Conservation (phyloP, 2,888 invertebrate species). For the Nematopogon swammerdamellus region DNA sequence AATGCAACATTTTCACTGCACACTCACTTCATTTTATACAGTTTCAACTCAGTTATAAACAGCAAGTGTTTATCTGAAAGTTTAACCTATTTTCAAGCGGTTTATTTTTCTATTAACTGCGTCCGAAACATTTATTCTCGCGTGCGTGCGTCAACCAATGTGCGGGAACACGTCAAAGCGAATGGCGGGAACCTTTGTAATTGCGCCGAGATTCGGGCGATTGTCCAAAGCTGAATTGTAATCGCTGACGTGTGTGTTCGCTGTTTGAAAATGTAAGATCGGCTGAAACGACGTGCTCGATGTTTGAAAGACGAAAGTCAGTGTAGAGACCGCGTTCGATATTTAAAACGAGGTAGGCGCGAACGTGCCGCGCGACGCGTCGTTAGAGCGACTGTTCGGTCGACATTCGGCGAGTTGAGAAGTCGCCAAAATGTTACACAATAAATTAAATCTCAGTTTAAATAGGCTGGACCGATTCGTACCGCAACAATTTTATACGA, state of each 20-base stretch:
- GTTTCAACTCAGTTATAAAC: no score
- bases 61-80: neutral
- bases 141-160: neutral
- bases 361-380: neutral
- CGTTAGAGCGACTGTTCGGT: neutral
- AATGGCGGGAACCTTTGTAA: neutral
- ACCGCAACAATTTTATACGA: neutral
- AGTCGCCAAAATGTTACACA: constrained; percentile 47
- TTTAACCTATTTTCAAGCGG: neutral
- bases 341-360: neutral
- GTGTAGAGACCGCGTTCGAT: neutral
- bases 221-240: neutral
- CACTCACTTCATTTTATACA: no score
- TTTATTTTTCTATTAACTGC: neutral
- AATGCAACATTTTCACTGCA: no score
- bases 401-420: constrained; percentile 23
- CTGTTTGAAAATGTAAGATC: no score
- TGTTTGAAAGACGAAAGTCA: neutral
- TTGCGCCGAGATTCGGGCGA: neutral
- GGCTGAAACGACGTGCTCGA: no score
- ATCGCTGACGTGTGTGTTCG: no score
- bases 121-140: neutral
- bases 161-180: neutral
- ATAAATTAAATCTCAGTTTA: constrained; percentile 56
- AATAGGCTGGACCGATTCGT: constrained; percentile 31